These are phyloP conservation scores for Geodia barretti DNA, from an alignment of 37 sponge, comb jelly and placozoan species.

Conservation along the genomic window DNA sequence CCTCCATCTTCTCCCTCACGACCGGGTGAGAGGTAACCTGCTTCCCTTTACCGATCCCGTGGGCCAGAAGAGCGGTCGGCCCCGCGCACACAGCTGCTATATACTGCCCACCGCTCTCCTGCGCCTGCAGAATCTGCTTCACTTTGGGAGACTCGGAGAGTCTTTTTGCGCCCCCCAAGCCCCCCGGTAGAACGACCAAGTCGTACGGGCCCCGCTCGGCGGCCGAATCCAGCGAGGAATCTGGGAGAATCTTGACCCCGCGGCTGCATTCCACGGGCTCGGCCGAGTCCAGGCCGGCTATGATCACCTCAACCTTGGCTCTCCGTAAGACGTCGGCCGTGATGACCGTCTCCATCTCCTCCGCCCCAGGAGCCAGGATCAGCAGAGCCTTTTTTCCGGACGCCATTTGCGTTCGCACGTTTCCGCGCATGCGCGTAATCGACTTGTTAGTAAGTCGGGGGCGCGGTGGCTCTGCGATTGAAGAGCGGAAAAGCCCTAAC, in stretches of 20 bases:
- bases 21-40: constrained; percentile 77
- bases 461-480: no score
- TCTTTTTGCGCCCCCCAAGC: constrained; percentile 66
- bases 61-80: constrained; percentile 72
- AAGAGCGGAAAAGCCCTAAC: no score
- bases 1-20: constrained; percentile 47
- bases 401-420: no score
- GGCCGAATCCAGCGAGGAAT: constrained; percentile 69
- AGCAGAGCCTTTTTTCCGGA: constrained; percentile 75
- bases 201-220: constrained; percentile 63
- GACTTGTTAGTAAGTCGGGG: no score
- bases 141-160: constrained; percentile 61
- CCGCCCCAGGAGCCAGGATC: constrained; percentile 87
- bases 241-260: constrained; percentile 64
- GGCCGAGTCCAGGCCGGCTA: constrained; percentile 70
- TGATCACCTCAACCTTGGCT: constrained; percentile 73
- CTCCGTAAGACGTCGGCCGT: constrained; percentile 80
- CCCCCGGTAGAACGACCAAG: constrained; percentile 76
- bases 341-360: constrained; percentile 91
- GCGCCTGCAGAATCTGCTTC: constrained; percentile 50
- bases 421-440: no score
- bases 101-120: constrained; percentile 46
- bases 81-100: constrained; percentile 83
- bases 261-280: constrained; percentile 77
- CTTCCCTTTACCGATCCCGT: constrained; percentile 70